Evolutionary conservation across 2,888 invertebrate genomes (phyloP).

Genomic region (Atethmia centrago): DNA sequence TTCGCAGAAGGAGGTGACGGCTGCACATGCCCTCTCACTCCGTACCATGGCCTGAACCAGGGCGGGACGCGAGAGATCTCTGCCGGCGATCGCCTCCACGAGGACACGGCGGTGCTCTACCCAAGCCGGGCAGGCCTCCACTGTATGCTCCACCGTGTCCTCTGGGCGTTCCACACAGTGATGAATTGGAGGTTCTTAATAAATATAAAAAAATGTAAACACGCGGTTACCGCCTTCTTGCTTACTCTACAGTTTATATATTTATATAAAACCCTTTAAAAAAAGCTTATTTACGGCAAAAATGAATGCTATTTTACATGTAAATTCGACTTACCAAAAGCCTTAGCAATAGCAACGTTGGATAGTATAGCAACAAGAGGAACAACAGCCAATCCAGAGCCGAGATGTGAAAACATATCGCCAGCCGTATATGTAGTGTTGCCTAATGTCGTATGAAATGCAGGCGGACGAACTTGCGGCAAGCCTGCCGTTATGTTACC

Average conservation of each 20-base stretch:
- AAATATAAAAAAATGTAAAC: no score
- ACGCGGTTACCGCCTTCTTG: background rate
- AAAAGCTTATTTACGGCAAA: background rate
- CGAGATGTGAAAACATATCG: constrained; percentile 91
- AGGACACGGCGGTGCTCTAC: no score
- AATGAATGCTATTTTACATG: background rate
- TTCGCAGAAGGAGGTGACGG: no score
- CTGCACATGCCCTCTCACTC: no score
- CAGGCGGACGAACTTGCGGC: constrained; percentile 89
- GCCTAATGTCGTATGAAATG: constrained; percentile 85
- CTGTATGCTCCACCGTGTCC: no score
- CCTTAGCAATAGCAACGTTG: constrained; percentile 96
- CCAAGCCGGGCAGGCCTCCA: no score
- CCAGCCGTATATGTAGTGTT: constrained; percentile 88
- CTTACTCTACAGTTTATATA: background rate
- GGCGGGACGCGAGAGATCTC: no score
- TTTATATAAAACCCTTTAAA: background rate
- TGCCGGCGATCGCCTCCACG: no score
- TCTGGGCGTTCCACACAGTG: no score
- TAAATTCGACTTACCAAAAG: constrained; percentile 92
- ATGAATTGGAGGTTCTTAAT: no score
- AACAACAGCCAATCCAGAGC: constrained; percentile 92
- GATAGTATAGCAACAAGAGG: constrained; percentile 94
- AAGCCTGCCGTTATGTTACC: constrained; percentile 92
- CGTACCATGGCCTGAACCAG: no score